Base-by-base conservation (phyloP, 1,140 invertebrate species). In the Coptotermes formosanus region DNA sequence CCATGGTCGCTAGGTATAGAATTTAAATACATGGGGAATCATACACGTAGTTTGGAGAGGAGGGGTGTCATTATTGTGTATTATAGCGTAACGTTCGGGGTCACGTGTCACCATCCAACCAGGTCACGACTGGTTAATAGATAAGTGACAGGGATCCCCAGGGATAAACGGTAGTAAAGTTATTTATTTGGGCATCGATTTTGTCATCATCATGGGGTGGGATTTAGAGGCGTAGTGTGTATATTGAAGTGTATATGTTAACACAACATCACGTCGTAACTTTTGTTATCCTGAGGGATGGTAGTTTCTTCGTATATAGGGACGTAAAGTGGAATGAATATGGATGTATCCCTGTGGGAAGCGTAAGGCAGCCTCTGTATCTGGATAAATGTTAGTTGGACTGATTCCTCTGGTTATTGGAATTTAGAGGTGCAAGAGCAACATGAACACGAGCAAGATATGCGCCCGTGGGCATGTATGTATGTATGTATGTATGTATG, bases 151-250 rank as follows among this genome's bases (percentile, higher is more conserved):
- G 23, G 25, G 25, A 11, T 32, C 82, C 32, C 82, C 43, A 11
- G 82, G 82, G 82, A 83, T 83, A 75, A 75, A 30, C n/a, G 25
- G 25, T 43, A 52, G 23, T 45, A 38, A 43, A 52, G 82, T 23
- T 83, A 83, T 83, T 83, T 83, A 83, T 83, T 83, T 83, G 82
- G 12, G 25, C 82, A 83, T 83, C 48, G 82, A 83, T 83, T 83
- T 83, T 83, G 82, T 83, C 82, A 83, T 83, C 82, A 83, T 83
- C 32, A 44, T 19, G 82, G 64, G 2, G 14, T n/a, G n/a, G 25
- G 21, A 64, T 64, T n/a, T 64, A n/a, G 59, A 64, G 59, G 19
- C 21, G 59, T n/a, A 64, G 16, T 75, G n/a, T 30, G n/a, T 75
- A 30, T 75, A 75, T 75, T 8, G 14, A 75, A 75, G n/a, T 75